A percentile compares a stretch with the other conserved stretches of the same genome.
phyloP scores from a whole-genome alignment of 2,797 vertebrate species.

The Coregonus suidteri region DNA sequence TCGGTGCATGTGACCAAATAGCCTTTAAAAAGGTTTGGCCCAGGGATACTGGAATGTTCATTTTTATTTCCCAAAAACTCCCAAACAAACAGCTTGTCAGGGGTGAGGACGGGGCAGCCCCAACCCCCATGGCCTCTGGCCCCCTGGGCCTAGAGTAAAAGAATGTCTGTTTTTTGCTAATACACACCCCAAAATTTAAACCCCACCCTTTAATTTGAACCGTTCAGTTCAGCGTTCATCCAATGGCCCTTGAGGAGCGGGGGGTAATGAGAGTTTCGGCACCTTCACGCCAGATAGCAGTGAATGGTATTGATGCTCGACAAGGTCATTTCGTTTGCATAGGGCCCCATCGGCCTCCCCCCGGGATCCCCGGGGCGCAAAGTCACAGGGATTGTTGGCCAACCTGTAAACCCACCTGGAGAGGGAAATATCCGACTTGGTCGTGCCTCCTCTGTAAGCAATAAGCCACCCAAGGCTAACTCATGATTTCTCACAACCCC shows the following conservation, averaged over 20 bases:
- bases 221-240: slow-evolving; percentile 44
- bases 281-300: slow-evolving; percentile 72
- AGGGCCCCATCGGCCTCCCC: slow-evolving; percentile 51
- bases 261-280: slow-evolving; percentile 55
- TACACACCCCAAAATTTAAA: slow-evolving; percentile 54
- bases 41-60: slow-evolving; percentile 40
- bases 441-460: slow-evolving; percentile 58
- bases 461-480: slow-evolving; percentile 54
- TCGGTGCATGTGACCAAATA: neutral
- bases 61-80: slow-evolving; percentile 30
- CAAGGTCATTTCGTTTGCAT: slow-evolving; percentile 58
- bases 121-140: slow-evolving; percentile 45
- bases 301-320: slow-evolving; percentile 64
- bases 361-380: slow-evolving; percentile 77
- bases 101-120: slow-evolving; percentile 18
- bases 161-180: slow-evolving; percentile 52
- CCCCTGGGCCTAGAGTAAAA: slow-evolving; percentile 40
- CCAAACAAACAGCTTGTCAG: slow-evolving; percentile 1
- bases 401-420: slow-evolving; percentile 75
- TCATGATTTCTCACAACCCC: slow-evolving; percentile 69
- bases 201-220: slow-evolving; percentile 67
- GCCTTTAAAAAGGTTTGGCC: slow-evolving; percentile 21
- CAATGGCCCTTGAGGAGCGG: slow-evolving; percentile 52
- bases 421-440: slow-evolving; percentile 57
- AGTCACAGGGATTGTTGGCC: slow-evolving; percentile 74